Evolutionary conservation across 2,113 vertebrate genomes (phyloP).

Genomic region (Etia nguti): DNA sequence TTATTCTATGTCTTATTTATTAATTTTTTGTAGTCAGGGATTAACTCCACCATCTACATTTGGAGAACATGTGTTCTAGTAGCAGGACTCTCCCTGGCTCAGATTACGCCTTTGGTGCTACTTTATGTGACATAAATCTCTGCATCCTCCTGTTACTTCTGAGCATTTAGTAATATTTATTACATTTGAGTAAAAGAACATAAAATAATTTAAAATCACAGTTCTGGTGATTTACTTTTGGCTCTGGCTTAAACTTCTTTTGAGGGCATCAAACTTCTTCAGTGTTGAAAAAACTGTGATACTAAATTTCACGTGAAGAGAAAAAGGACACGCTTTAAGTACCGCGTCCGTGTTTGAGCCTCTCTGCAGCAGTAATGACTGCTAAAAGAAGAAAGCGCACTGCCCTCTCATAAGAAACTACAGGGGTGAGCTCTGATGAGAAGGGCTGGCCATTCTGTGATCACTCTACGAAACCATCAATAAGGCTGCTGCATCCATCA

Average conservation of each 20-base stretch:
- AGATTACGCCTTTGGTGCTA: accelerated
- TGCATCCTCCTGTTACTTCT: background rate
- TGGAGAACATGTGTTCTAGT: background rate
- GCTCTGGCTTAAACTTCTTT: background rate
- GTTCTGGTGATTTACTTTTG: background rate
- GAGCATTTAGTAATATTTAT: background rate
- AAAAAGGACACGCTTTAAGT: background rate
- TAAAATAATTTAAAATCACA: background rate
- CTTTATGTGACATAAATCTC: accelerated
- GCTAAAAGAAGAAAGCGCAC: background rate
- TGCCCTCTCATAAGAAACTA: slow-evolving; percentile 11
- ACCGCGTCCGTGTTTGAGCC: background rate
- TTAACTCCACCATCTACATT: accelerated
- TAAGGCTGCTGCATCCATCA: slow-evolving; percentile 12
- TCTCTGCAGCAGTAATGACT: background rate
- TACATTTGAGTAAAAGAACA: background rate
- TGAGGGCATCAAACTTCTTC: background rate
- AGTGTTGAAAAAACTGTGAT: accelerated
- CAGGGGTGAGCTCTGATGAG: slow-evolving; percentile 27
- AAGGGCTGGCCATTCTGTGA: slow-evolving; percentile 21
- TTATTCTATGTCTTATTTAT: background rate
- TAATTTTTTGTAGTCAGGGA: background rate
- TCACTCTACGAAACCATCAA: slow-evolving; percentile 14
- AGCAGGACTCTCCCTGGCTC: background rate
- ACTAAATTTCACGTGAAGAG: background rate